Percentiles rank a stretch among this genome's conserved stretches.
phyloP scores from a whole-genome alignment of 1,140 invertebrate species.

The Aphaenogaster ashmeadi region DNA sequence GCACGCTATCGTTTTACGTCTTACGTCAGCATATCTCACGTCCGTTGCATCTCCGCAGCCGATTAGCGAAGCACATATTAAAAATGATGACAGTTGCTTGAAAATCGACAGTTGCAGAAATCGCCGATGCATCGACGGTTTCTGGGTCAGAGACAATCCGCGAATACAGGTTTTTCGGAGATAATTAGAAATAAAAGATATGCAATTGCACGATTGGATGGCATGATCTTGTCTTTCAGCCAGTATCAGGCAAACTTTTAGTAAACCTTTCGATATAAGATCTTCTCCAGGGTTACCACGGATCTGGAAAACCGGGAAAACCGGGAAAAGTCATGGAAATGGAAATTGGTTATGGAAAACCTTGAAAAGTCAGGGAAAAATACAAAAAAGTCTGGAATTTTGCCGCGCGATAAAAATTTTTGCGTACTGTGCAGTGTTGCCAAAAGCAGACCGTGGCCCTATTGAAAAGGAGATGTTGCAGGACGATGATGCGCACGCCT shows the following conservation, averaged over 20 bases:
- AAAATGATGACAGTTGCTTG: constrained; percentile 23
- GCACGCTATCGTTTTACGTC: constrained; percentile 30
- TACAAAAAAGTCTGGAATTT: no score
- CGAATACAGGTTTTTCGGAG: background rate
- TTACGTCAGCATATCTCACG: constrained; percentile 27
- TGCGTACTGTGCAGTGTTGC: no score
- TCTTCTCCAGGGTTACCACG: background rate
- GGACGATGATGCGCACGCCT: no score
- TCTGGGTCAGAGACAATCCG: background rate
- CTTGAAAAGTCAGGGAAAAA: no score
- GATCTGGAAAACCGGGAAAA: no score
- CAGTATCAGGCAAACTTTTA: background rate
- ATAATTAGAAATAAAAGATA: background rate
- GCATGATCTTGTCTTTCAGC: background rate
- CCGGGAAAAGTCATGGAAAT: no score
- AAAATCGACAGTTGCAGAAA: no score
- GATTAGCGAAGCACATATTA: background rate
- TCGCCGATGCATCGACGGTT: background rate
- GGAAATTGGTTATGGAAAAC: no score
- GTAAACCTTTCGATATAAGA: background rate
- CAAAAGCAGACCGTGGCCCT: no score
- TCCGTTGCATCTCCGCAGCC: background rate
- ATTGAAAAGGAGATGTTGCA: no score
- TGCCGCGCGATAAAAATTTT: no score
- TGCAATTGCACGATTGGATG: background rate